Conservation (phyloP, 2,113 vertebrate genomes). For the Cochlearius cochlearius region DNA sequence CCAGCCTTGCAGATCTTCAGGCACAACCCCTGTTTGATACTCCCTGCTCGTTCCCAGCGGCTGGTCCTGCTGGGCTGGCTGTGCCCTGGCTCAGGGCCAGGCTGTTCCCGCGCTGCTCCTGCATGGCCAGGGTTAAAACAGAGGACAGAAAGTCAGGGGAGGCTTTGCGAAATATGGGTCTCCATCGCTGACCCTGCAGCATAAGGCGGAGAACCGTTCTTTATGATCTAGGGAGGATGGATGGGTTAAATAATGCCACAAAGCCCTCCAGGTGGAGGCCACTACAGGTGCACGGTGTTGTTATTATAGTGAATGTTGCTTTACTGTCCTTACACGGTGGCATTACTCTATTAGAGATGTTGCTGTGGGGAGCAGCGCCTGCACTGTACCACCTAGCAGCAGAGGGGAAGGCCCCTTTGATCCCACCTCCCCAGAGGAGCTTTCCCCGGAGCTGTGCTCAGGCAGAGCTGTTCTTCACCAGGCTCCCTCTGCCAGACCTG, state of each 20-base stretch:
- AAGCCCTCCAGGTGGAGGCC: background rate
- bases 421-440: background rate
- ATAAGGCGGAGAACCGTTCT: background rate
- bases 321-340: background rate
- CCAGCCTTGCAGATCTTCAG: background rate
- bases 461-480: rapidly evolving
- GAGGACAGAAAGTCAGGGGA: background rate
- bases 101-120: background rate
- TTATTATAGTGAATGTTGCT: background rate
- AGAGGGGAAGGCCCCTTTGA: background rate
- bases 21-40: background rate
- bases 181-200: background rate
- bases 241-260: background rate
- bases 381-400: background rate
- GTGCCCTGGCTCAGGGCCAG: background rate
- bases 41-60: background rate
- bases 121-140: background rate
- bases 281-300: background rate
- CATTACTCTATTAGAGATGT: background rate
- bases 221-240: background rate
- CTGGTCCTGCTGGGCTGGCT: background rate
- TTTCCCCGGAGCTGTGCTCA: background rate
- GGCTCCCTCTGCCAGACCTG: background rate
- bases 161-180: background rate
- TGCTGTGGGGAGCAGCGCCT: background rate